Evolutionary conservation across 2,797 vertebrate species (phyloP), one percentile per base, ranked within the genome.

Genomic region (Prionace glauca): DNA sequence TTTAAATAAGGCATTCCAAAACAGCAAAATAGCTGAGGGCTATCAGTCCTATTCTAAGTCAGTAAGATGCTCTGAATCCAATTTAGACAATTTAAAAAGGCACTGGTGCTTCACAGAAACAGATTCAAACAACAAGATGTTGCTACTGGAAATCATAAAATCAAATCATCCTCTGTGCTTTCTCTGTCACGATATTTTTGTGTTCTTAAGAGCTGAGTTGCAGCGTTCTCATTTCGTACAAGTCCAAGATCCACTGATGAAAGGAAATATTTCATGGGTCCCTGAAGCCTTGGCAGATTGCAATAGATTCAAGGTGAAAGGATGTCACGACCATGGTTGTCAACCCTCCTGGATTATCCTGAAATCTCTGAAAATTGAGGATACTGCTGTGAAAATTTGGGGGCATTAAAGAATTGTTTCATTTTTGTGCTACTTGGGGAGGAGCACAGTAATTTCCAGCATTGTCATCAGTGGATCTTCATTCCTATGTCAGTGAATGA

Each of bases 1-100:
- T 95, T 60, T 95, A 56, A 95, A 77, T 95, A 50, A 74, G 93
- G 11, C 16, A 95, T 95, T 69, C 10, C 62, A 41, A 92, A 69
- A 69, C 62, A 69, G 65, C 10, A 67, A 92, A 92, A 26, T 24
- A 67, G 65, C 62, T 22, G 62, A 92, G 36, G 20, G 62, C n/a
- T 41, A 69, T 41, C 65, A 9, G 45, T 36, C 65, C 9, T 10
- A 41, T 69, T 20, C 36, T 62, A 90, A 90, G n/a, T 69, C 62
- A 22, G 24, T 69, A 41, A 69, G 26, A 92, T 22, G 65, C 62
- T 90, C 32, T 92, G 65, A 92, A 12, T 24, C 22, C 62, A 92
- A 92, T 69, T 41, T 67, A 41, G 22, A 69, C 69, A 69, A 92
- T 92, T 41, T 69, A 26, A 62, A 65, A 90, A 69, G 90, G 36